Base-by-base conservation (phyloP, 2,888 invertebrate species). In the Ephialtes manifestator region DNA sequence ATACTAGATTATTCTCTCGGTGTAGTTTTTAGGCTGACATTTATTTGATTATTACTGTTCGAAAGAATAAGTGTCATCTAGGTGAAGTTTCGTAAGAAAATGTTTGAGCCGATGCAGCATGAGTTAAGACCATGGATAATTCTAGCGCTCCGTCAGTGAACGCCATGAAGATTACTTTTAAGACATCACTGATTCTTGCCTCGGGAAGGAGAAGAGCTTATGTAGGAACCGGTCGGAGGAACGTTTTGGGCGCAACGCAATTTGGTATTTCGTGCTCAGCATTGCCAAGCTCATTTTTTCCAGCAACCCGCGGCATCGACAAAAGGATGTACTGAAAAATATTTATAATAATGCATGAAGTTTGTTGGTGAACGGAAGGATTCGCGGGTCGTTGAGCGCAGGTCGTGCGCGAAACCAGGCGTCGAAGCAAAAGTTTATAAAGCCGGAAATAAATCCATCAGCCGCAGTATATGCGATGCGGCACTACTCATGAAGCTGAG, bases 391-490 rank as follows among this genome's bases (percentile, higher is more conserved):
- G 46, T 51, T 70, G 31, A 51, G 70, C 68, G 11, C 48, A 68
- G 28, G 28, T 70, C 31, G 51, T 24, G 48, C 68, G 68, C 18
- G 11, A 70, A 60, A 63, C 18, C 18, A 18, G 11, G 43, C 20
- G 58, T 63, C 60, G 48, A 46, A 2, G 75, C 60, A 51, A 68
- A 71, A 76, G 63, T 65, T 82, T 87, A 85, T 84, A 86, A 86
- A 85, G 75, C 46, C 58, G 39, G 78, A 81, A 87, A 88, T 88
- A 88, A 88, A 89, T 90, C 86, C 68, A 90, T 88, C 88, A 86
- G 81, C 74, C 71, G 76, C 84, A 85, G 72, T 78, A 48, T 13
- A 51, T 11, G 31, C 28, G 51, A 51, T 51, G 31, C 51, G 39
- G 39, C 39, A 10, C 39, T 39, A 39, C 39, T 39, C 39, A 39